Evolutionary conservation across 2,797 vertebrate genomes (phyloP).

Genomic region (Hypotaenidia philippensis): DNA sequence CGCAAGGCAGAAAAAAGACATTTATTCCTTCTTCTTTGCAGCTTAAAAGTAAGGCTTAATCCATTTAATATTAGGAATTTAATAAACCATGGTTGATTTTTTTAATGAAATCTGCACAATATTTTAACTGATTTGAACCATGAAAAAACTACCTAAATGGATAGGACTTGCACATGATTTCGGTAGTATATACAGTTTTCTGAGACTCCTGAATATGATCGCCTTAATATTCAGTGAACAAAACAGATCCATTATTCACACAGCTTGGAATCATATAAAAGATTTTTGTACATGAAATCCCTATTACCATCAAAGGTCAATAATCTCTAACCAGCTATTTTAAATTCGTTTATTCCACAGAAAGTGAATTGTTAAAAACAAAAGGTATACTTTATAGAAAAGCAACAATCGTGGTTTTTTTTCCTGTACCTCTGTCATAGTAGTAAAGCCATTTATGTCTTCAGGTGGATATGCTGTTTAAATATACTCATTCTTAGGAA

Average conservation of each 20-base stretch:
- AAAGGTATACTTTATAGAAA: background rate
- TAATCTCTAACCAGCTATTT: background rate
- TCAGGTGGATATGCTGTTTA: background rate
- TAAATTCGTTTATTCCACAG: background rate
- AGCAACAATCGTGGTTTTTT: background rate
- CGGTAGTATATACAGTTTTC: background rate
- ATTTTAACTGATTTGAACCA: background rate
- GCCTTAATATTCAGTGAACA: background rate
- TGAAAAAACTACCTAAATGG: background rate
- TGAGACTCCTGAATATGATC: background rate
- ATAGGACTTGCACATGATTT: background rate
- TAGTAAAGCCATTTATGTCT: background rate
- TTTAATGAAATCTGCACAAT: background rate
- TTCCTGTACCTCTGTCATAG: background rate
- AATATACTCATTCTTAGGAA: background rate
- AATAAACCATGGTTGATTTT: background rate
- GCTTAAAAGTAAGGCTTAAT: background rate
- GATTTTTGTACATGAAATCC: background rate
- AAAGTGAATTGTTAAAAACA: background rate
- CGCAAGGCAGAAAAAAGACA: background rate
- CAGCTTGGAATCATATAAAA: background rate
- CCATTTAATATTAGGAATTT: background rate
- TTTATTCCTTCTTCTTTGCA: background rate
- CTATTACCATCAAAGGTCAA: background rate
- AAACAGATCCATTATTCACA: background rate